Evolutionary conservation across 2,888 invertebrate genomes (phyloP).

Genomic region (Encarsia formosa): DNA sequence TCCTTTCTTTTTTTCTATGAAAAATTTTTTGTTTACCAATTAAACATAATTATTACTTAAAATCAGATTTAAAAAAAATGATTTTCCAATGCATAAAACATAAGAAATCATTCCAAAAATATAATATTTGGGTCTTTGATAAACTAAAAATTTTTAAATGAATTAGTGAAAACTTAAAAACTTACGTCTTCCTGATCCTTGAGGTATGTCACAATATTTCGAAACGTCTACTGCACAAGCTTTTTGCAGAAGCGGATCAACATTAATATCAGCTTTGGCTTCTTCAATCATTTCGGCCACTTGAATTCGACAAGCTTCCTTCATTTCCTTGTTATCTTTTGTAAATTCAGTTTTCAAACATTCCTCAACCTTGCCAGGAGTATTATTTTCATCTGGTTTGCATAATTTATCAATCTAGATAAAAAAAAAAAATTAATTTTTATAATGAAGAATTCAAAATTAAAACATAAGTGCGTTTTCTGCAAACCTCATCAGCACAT

Average conservation of each 20-base stretch:
- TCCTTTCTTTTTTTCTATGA: too few relatives aligned
- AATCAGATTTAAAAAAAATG: conserved; percentile 4
- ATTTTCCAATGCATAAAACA: not conserved
- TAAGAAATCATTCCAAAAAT: too few relatives aligned
- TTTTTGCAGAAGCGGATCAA: conserved; percentile 85
- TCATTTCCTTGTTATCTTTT: conserved; percentile 69
- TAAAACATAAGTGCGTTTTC: not conserved
- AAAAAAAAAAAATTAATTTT: too few relatives aligned
- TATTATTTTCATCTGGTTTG: conserved; percentile 54
- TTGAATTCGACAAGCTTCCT: conserved; percentile 74
- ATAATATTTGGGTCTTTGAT: too few relatives aligned
- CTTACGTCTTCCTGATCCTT: conserved; percentile 90
- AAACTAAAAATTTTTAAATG: too few relatives aligned
- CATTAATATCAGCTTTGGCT: conserved; percentile 88
- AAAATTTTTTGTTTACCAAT: too few relatives aligned
- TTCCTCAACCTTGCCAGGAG: conserved; percentile 70
- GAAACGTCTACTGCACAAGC: conserved; percentile 83
- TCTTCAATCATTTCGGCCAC: conserved; percentile 86
- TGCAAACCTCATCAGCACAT: conserved; percentile 64
- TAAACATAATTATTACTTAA: too few relatives aligned
- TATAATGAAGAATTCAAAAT: too few relatives aligned
- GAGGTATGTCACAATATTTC: conserved; percentile 75
- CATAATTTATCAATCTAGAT: conserved; percentile 53
- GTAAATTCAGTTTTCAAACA: conserved; percentile 72
- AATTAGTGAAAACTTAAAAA: conserved; percentile 30